Conservation (phyloP, 2,797 vertebrate genomes). For the Paedocypris micromegethes region DNA sequence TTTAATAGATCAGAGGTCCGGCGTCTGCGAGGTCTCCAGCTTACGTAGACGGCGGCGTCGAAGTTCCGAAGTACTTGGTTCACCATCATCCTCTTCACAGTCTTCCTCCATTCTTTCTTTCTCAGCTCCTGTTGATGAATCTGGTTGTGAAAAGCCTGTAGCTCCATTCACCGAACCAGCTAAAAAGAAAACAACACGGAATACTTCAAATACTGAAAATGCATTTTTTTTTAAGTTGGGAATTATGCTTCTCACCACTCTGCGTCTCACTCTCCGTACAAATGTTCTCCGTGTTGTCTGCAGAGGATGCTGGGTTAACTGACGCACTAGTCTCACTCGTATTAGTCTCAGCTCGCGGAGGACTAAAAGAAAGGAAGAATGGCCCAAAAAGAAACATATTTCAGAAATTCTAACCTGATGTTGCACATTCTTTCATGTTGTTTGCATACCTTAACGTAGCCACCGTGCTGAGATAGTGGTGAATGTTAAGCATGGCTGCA, state of each 20-base stretch:
- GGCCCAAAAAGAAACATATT: neutral
- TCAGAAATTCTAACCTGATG: neutral
- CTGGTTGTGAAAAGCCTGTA: slow-evolving; percentile 54
- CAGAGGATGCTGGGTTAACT: slow-evolving; percentile 28
- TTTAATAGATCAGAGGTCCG: slow-evolving; percentile 64
- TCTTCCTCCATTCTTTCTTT: slow-evolving; percentile 49
- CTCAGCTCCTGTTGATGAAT: slow-evolving; percentile 51
- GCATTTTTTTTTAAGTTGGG: no score
- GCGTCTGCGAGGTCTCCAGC: slow-evolving; percentile 69
- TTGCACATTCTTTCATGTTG: neutral
- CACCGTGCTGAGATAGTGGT: slow-evolving; percentile 90
- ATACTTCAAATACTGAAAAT: neutral
- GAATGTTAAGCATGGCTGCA: slow-evolving; percentile 94
- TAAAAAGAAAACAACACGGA: slow-evolving; percentile 24
- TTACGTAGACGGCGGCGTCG: slow-evolving; percentile 85
- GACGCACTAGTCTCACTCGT: slow-evolving; percentile 46
- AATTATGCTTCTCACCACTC: slow-evolving; percentile 47
- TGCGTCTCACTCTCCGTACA: slow-evolving; percentile 47
- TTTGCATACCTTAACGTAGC: slow-evolving; percentile 73
- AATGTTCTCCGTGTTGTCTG: slow-evolving; percentile 40
- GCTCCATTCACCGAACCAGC: slow-evolving; percentile 54
- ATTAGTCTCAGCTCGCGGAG: slow-evolving; percentile 57
- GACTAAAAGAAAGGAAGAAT: slow-evolving; percentile 51
- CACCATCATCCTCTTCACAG: slow-evolving; percentile 64
- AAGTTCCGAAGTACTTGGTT: slow-evolving; percentile 78